These are phyloP conservation scores for Agrotis segetum DNA, from an alignment of 2,888 invertebrate genomes.

Conservation along the genomic window DNA sequence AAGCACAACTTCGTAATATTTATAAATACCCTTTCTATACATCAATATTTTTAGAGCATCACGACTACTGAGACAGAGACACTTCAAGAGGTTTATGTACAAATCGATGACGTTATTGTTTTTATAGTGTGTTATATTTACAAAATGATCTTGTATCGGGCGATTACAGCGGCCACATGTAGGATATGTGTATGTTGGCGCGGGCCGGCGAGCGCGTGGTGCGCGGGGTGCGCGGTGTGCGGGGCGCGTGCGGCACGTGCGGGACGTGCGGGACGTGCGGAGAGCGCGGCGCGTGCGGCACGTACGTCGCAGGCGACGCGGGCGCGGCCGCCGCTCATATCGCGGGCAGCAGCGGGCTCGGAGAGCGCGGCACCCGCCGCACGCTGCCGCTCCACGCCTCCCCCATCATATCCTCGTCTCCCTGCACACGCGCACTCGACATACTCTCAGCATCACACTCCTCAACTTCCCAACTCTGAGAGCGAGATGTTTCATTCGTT, in stretches of 20 bases:
- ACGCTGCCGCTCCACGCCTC: constrained; percentile 89
- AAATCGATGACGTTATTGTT: constrained; percentile 41
- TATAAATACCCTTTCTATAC: constrained; percentile 62
- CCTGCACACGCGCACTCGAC: constrained; percentile 91
- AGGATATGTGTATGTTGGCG: constrained; percentile 72
- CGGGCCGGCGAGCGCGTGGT: constrained; percentile 44
- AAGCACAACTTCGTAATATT: constrained; percentile 45
- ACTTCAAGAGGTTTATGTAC: constrained; percentile 58
- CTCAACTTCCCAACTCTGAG: constrained; percentile 90
- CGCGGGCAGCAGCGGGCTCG: constrained; percentile 87
- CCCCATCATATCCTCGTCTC: constrained; percentile 92
- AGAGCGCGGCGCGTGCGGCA: constrained; percentile 37
- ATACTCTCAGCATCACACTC: constrained; percentile 90
- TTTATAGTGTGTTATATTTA: constrained; percentile 58
- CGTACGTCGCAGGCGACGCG: constrained; percentile 47
- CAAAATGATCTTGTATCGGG: constrained; percentile 66
- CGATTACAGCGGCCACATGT: constrained; percentile 69
- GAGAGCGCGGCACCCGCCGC: constrained; percentile 84
- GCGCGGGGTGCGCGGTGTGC: constrained; percentile 47
- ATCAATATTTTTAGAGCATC: constrained; percentile 56
- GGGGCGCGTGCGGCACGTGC: constrained; percentile 22
- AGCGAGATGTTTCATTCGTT: constrained; percentile 88
- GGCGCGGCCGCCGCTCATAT: constrained; percentile 75
- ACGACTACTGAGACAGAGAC: constrained; percentile 63
- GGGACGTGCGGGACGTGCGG: constrained; percentile 59